Conservation (phyloP, 2,113 vertebrate genomes). For the Corynorhinus townsendii region DNA sequence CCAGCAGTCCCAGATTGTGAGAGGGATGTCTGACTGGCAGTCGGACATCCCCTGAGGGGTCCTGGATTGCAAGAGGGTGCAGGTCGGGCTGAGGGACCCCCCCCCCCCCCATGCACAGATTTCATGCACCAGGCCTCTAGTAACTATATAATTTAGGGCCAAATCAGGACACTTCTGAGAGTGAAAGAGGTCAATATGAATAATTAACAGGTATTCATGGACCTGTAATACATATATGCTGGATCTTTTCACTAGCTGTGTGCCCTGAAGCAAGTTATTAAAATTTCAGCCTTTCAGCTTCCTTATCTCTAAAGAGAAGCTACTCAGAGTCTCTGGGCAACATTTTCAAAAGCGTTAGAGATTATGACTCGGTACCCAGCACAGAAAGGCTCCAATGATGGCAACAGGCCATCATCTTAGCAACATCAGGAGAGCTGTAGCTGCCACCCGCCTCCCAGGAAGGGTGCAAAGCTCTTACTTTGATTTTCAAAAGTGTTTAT, state of each 20-base stretch:
- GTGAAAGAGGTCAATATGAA: background rate
- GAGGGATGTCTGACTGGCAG: too few species aligned
- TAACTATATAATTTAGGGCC: background rate
- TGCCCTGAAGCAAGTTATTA: background rate
- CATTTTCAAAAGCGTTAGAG: background rate
- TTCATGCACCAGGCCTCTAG: too few species aligned
- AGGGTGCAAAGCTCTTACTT: background rate
- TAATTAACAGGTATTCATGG: background rate
- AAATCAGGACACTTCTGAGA: background rate
- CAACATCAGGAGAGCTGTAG: background rate
- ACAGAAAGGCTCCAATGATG: background rate
- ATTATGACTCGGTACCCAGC: background rate
- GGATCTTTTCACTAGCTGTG: background rate
- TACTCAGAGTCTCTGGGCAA: background rate
- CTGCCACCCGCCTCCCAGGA: background rate
- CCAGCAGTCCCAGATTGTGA: too few species aligned
- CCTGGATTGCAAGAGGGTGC: too few species aligned
- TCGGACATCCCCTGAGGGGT: too few species aligned
- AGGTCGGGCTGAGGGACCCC: too few species aligned
- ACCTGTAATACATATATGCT: background rate
- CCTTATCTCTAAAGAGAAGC: background rate
- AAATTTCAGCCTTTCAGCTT: background rate
- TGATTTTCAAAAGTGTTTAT: background rate
- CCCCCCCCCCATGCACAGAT: too few species aligned
- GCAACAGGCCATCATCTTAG: fast-evolving